Conservation (phyloP, 2,888 invertebrate species). For the Apomyelois bistriatella region DNA sequence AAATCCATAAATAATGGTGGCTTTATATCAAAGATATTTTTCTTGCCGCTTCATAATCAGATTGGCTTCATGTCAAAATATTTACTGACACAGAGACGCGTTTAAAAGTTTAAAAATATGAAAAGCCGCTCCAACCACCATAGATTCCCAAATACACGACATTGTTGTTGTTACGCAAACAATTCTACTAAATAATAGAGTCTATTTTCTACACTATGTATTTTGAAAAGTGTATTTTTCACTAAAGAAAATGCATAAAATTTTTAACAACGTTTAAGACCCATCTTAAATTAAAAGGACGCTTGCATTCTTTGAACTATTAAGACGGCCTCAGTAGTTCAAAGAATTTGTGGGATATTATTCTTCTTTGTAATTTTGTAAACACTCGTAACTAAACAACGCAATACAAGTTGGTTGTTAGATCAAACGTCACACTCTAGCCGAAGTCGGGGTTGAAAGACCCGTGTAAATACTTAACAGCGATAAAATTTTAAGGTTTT, state of each 20-base stretch:
- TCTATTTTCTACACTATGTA: no score
- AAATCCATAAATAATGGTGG: no score
- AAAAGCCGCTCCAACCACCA: no score
- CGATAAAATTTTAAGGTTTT: background rate
- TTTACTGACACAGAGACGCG: no score
- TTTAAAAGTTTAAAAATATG: no score
- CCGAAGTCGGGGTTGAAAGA: background rate
- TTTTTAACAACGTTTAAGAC: background rate
- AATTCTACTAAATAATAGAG: no score
- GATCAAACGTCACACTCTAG: background rate
- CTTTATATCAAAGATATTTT: no score
- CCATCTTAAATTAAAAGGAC: background rate
- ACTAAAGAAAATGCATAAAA: background rate
- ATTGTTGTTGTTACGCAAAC: no score
- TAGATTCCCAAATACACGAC: no score
- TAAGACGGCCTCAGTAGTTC: background rate
- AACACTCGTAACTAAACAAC: background rate
- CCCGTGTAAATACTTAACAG: background rate
- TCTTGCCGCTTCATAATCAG: no score
- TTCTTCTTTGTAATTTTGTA: slow-evolving; percentile 2
- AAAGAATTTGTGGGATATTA: slow-evolving; percentile 7
- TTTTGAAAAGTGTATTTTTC: no score
- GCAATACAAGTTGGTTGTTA: background rate
- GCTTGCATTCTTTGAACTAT: background rate
- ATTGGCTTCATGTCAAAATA: no score